Conservation (phyloP, 2,888 invertebrate genomes). For the Azorinus chamasolen region DNA sequence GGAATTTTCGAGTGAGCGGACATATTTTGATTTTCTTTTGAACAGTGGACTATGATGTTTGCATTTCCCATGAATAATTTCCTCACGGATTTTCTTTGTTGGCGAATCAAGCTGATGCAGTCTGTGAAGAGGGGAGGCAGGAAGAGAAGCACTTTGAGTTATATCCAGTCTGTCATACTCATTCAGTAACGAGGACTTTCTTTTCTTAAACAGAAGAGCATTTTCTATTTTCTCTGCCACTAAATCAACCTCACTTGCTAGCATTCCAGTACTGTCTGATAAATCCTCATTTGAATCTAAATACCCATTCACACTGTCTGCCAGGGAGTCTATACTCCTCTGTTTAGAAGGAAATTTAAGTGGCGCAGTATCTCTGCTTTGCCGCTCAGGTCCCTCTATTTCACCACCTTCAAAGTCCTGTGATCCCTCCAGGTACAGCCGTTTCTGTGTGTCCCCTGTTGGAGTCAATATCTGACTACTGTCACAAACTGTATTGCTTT, state of each 20-base stretch:
- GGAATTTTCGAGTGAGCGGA: constrained; percentile 67
- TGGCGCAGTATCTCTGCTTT: background rate
- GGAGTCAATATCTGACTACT: constrained; percentile 73
- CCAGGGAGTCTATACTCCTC: constrained; percentile 18
- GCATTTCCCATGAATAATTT: constrained; percentile 76
- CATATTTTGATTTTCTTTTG: constrained; percentile 71
- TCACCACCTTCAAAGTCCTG: constrained; percentile 37
- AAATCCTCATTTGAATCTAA: constrained; percentile 20
- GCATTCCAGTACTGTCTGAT: background rate
- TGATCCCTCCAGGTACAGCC: constrained; percentile 64
- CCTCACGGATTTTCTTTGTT: constrained; percentile 73
- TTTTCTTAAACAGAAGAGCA: constrained; percentile 14
- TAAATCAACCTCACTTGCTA: constrained; percentile 11
- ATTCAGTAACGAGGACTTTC: constrained; percentile 54
- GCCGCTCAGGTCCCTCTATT: background rate
- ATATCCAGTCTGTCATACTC: constrained; percentile 65
- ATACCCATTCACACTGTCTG: constrained; percentile 5
- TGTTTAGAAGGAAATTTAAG: constrained; percentile 14
- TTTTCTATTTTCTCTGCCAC: constrained; percentile 13
- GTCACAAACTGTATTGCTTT: constrained; percentile 70
- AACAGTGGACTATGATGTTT: constrained; percentile 82
- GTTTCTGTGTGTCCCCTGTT: constrained; percentile 63
- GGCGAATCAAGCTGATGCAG: constrained; percentile 73
- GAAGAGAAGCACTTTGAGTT: constrained; percentile 82
- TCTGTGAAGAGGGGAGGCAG: constrained; percentile 81